phyloP scores from a whole-genome alignment of 2,888 invertebrate species.

The Epinotia ramella region DNA sequence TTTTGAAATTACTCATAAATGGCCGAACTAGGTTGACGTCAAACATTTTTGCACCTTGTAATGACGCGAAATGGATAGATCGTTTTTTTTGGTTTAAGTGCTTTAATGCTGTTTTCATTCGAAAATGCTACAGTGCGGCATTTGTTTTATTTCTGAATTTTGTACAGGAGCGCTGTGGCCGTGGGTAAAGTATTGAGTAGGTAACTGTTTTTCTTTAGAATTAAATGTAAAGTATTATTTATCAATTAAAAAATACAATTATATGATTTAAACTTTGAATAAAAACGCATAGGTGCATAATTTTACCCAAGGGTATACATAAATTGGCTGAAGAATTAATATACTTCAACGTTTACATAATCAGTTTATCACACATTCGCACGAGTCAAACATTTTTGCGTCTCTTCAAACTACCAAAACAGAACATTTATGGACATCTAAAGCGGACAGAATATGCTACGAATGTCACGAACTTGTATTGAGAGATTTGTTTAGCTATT shows the following conservation, averaged over 20 bases:
- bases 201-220: too few relatives aligned
- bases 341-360: too few relatives aligned
- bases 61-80: too few relatives aligned
- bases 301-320: not conserved
- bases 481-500: conserved; percentile 33
- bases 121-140: too few relatives aligned
- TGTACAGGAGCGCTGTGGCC: too few relatives aligned
- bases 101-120: too few relatives aligned
- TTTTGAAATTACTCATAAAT: not conserved
- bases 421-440: conserved; percentile 2
- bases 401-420: not conserved
- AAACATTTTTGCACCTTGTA: not conserved
- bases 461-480: not conserved
- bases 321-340: not conserved
- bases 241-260: too few relatives aligned
- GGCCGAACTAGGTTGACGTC: not conserved
- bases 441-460: not conserved
- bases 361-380: not conserved
- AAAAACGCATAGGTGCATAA: too few relatives aligned
- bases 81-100: not conserved
- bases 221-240: too few relatives aligned
- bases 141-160: not conserved
- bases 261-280: too few relatives aligned
- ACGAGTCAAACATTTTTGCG: not conserved
- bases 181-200: too few relatives aligned